Base-by-base conservation (phyloP, 1,140 invertebrate genomes). In the Odontomachus brunneus region DNA sequence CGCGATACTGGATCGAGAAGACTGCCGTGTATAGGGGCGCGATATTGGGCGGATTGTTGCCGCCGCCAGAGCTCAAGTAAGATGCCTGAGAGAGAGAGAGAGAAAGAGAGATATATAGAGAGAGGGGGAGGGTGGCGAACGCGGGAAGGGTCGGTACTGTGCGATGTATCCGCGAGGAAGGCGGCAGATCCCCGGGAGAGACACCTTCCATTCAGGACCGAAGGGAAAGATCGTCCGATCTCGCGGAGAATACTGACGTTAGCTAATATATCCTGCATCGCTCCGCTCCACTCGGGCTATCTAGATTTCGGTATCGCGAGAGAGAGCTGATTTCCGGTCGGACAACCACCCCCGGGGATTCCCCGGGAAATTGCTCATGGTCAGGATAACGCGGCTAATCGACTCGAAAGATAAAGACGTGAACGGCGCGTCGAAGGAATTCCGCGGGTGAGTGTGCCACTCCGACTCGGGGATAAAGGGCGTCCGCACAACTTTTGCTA, bases 181-280 rank as follows among this genome's bases (percentile, higher is more conserved):
- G 15, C 38, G 51, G 0, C 38, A 19, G 65, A 71, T 80, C 53
- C 75, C 65, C 75, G 75, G 44, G 73, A 80, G 75, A 80, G 65
- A 44, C 75, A 80, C 65, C 75, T 71, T 71, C 75, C 51, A 66
- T 76, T 53, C 44, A 57, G 38, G 65, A 80, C 33, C 65, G 53
- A 48, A 57, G 65, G 53, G 29, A 80, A 78, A 74, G 59, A 82
- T 78, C 65, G 73, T 38, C 71, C n/a, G 83, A 82, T 67, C 59
- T 82, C 71, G 53, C 82, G 38, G 29, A 49, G 75, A 57, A 69
- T 82, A 82, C 83, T 89, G 86, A 89, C 88, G 81, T 73, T 44
- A 73, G 67, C 65, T 87, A 89, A 89, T 89, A 86, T 86, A 89
- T 88, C 87, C 71, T 74, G 85, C 88, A 89, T 89, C 85, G 82